Base-by-base conservation (phyloP, 2,113 vertebrate genomes). In the Canis aureus region DNA sequence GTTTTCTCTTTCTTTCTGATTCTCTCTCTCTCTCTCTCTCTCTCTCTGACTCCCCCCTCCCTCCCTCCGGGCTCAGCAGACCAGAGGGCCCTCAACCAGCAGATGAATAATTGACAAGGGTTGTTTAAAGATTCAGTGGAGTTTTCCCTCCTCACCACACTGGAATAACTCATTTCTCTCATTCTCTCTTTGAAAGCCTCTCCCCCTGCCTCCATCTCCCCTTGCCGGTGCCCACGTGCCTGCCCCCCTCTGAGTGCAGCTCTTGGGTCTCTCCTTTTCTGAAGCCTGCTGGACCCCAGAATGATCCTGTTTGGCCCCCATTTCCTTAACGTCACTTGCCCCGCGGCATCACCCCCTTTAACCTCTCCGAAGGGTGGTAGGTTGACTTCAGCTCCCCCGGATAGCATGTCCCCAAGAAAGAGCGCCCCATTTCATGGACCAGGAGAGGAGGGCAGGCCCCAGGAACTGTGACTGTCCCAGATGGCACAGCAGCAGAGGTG, bases 101-200 rank as follows among this genome's bases (percentile, higher is more conserved):
- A 51, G 16, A 98, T 98, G 98, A 98, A 98, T 98, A 98, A 98
- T 98, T 98, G 97, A 98, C 98, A 49, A 97, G 85, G 94, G 85
- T 95, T 98, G 97, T 98, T 98, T 98, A 98, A 98, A 97, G 98
- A 98, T 98, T 97, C 97, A 97, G 95, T 89, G 87, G 96, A 81
- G 67, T 97, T 98, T 98, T 90, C 85, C 89, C 97, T 97, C 92
- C 95, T 98, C 81, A 3, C 62, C 93, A 83, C 9, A 13, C 88
- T 96, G 69, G 88, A 97, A 97, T 96, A 97, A 98, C 98, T 97
- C 96, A 94, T 97, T 80, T 90, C 91, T 95, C 53, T 97, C 85
- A 55, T 64, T 95, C 96, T 93, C 29, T 95, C 93, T 96, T 93
- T 95, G 94, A 97, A 97, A 97, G 83, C 86, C n/a, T 89, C 16